Evolutionary conservation across 2,113 vertebrate genomes (phyloP).

Genomic region (Podiceps cristatus): DNA sequence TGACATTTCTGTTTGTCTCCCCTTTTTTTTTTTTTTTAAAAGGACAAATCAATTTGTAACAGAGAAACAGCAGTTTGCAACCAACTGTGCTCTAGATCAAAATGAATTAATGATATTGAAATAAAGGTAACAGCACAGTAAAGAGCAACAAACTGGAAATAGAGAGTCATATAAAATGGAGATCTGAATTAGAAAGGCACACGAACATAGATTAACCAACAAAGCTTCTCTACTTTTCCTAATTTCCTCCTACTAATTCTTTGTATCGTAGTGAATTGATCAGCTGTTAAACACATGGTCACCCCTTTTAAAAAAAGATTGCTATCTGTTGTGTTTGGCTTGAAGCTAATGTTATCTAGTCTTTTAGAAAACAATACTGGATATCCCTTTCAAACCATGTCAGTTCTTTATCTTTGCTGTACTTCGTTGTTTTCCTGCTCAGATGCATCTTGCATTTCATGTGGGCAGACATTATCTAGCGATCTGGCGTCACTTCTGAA

Average conservation of each 20-base stretch:
- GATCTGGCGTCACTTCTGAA: slow-evolving; percentile 31
- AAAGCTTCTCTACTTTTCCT: not conserved
- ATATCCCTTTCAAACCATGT: slow-evolving; percentile 19
- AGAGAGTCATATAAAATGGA: not conserved
- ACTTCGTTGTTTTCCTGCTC: not conserved
- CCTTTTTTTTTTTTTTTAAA: slow-evolving; percentile 17
- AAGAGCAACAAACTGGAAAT: not conserved
- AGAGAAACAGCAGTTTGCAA: slow-evolving; percentile 53
- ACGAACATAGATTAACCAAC: not conserved
- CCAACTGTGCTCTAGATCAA: slow-evolving; percentile 65
- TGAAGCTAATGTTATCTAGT: slow-evolving; percentile 6
- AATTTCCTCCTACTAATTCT: not conserved
- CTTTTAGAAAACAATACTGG: slow-evolving; percentile 25
- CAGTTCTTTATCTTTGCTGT: slow-evolving; percentile 10
- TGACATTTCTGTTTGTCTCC: slow-evolving; percentile 53
- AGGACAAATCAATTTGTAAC: slow-evolving; percentile 60
- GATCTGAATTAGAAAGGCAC: not conserved
- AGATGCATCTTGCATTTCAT: not conserved
- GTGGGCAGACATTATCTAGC: slow-evolving; percentile 4
- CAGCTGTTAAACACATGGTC: slow-evolving; percentile 20
- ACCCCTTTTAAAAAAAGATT: not conserved
- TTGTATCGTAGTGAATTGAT: not conserved
- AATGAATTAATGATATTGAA: slow-evolving; percentile 44
- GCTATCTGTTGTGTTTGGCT: not conserved
- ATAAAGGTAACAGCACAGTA: slow-evolving; percentile 35